These are phyloP conservation scores for Chymomyza costata DNA, from an alignment of 1,140 invertebrate genomes.

Conservation along the genomic window DNA sequence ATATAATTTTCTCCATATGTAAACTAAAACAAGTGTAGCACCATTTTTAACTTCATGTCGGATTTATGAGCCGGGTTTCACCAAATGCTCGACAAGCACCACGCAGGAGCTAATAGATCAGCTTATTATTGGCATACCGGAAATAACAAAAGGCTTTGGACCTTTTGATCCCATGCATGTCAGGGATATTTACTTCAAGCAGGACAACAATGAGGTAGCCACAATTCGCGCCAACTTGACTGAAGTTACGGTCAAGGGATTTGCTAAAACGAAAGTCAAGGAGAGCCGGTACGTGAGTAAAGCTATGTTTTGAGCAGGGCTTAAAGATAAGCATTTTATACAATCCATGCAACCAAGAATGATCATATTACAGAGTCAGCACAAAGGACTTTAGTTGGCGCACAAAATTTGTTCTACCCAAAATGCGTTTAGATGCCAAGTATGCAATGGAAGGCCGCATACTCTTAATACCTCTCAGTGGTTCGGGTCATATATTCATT, in stretches of 20 bases:
- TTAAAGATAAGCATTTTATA: neutral
- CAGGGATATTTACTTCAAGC: constrained; percentile 54
- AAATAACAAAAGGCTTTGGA: constrained; percentile 43
- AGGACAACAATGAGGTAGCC: constrained; percentile 78
- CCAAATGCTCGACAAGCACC: constrained; percentile 79
- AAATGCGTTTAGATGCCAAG: constrained; percentile 81
- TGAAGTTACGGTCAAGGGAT: constrained; percentile 79
- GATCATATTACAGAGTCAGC: constrained; percentile 78
- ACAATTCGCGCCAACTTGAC: constrained; percentile 81
- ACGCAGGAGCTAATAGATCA: constrained; percentile 79
- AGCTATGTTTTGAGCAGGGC: no score
- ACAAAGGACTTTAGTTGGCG: constrained; percentile 80
- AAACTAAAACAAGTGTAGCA: constrained; percentile 74
- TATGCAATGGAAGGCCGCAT: constrained; percentile 83
- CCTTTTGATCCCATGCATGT: constrained; percentile 58
- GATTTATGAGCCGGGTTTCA: constrained; percentile 79
- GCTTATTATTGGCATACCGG: constrained; percentile 75
- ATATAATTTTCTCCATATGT: neutral
- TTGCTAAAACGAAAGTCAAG: constrained; percentile 78
- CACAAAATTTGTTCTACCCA: constrained; percentile 79
- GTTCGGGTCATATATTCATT: constrained; percentile 81
- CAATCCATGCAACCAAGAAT: neutral
- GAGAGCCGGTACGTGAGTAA: constrained; percentile 76
- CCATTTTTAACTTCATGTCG: constrained; percentile 79
- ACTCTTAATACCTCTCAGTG: constrained; percentile 82